phyloP scores from a whole-genome alignment of 2,113 vertebrate genomes.

The Kobus ellipsiprymnus region DNA sequence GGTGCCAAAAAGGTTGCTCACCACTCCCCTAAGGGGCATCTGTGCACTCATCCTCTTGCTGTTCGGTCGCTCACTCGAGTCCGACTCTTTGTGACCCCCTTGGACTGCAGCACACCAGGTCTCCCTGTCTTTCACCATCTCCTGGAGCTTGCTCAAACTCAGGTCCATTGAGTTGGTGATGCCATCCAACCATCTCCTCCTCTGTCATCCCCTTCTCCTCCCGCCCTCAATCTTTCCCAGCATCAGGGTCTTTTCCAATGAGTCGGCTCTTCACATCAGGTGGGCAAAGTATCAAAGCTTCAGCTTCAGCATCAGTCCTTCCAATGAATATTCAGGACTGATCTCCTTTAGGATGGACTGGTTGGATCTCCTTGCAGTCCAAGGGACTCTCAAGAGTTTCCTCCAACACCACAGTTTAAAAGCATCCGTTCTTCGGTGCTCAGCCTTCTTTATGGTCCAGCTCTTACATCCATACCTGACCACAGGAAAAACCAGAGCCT shows the following conservation, averaged over 20 bases:
- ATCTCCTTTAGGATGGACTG: not conserved
- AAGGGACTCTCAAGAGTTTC: not conserved
- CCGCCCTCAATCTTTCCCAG: not conserved
- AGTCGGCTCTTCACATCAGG: not conserved
- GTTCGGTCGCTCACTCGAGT: accelerated
- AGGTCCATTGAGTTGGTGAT: not conserved
- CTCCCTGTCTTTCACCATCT: not conserved
- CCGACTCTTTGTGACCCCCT: not conserved
- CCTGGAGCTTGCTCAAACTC: not conserved
- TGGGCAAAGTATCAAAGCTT: not conserved
- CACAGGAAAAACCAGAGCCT: not conserved
- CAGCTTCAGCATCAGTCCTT: not conserved
- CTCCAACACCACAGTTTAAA: not conserved
- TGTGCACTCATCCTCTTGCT: not conserved
- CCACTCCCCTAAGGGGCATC: accelerated
- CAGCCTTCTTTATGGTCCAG: not conserved
- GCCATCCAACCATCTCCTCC: not conserved
- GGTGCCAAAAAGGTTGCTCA: not conserved
- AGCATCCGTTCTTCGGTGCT: not conserved
- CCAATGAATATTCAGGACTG: not conserved
- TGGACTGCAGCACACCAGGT: accelerated
- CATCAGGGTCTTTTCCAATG: not conserved
- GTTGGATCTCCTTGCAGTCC: not conserved
- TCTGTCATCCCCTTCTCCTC: not conserved
- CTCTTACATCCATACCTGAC: not conserved